Base-by-base conservation (phyloP, 2,888 invertebrate genomes). In the Nymphalis c-album region DNA sequence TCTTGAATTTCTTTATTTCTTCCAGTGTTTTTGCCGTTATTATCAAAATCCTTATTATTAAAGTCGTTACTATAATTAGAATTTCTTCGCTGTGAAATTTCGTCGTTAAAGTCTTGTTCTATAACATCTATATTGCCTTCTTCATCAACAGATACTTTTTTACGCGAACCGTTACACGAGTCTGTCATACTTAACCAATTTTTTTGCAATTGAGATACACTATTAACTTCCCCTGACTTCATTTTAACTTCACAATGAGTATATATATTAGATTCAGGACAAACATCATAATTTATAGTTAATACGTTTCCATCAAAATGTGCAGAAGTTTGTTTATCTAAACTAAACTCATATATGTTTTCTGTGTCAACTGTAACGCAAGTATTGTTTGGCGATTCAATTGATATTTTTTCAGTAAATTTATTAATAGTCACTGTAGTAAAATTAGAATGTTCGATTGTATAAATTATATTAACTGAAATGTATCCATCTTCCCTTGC, bases 371-470 rank as follows among this genome's bases (percentile, higher is more conserved):
- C 70, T 3, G 76, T 74, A 5, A 91, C 78, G 18, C 73, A 76
- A 7, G 83, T 83, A 16, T 82, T 78, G 67, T 90, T 90, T 7
- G 91, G 90, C 4, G 91, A 91, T 45, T 85, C 83, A 2, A 91
- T 75, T 7, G 81, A 77, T 69, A 91, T 79, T 62, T 79, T 81
- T 10, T 75, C 81, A 67, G 79, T 82, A 45, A 80, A 76, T 77
- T 86, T 88, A 74, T 93, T 86, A 68, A 93, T 83, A 57, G 83
- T 85, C 20, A 93, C 82, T n/a, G 91, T 90, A n/a, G 93, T 86
- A 74, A 93, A 94, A 80, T 93, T 88, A 47, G 82, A 79, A 82
- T 94, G 93, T 77, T 94, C 94, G 69, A 92, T 80, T 1, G 83
- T 84, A 73, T 81, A 87, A 55, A 81, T 73, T 13, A 87, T 69